phyloP scores from a whole-genome alignment of 2,888 invertebrate species.

The Zele albiditarsus region DNA sequence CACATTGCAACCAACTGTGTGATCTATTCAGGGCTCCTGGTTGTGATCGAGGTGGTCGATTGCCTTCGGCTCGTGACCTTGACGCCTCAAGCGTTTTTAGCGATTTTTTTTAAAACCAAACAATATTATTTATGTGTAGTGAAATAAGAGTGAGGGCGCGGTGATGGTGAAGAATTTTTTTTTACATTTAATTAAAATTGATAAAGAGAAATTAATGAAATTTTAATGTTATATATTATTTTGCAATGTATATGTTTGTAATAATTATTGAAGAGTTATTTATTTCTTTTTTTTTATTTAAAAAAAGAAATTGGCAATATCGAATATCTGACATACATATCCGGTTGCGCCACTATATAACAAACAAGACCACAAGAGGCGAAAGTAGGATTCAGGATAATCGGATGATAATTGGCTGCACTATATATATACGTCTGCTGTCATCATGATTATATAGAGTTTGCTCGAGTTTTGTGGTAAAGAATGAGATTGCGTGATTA shows the following conservation, averaged over 20 bases:
- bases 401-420: slow-evolving; percentile 50
- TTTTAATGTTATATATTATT: too few relatives aligned
- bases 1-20: slow-evolving; percentile 18
- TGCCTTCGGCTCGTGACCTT: slow-evolving; percentile 63
- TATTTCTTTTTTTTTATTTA: not conserved
- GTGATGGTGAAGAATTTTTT: too few relatives aligned
- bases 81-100: slow-evolving; percentile 57
- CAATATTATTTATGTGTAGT: not conserved
- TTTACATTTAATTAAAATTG: too few relatives aligned
- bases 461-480: slow-evolving; percentile 30
- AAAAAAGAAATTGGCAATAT: not conserved
- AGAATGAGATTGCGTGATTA: slow-evolving; percentile 38
- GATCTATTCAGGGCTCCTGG: slow-evolving; percentile 59
- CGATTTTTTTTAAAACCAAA: not conserved
- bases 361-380: not conserved
- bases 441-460: slow-evolving; percentile 40
- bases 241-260: not conserved
- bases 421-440: slow-evolving; percentile 25
- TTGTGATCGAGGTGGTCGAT: slow-evolving; percentile 67
- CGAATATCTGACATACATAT: slow-evolving; percentile 6
- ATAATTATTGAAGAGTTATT: not conserved
- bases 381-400: slow-evolving; percentile 49
- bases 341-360: slow-evolving; percentile 1
- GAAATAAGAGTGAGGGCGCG: too few relatives aligned
- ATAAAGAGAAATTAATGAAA: too few relatives aligned